Base-by-base conservation (phyloP, 2,797 vertebrate species). In the Rhabdomys pumilio region DNA sequence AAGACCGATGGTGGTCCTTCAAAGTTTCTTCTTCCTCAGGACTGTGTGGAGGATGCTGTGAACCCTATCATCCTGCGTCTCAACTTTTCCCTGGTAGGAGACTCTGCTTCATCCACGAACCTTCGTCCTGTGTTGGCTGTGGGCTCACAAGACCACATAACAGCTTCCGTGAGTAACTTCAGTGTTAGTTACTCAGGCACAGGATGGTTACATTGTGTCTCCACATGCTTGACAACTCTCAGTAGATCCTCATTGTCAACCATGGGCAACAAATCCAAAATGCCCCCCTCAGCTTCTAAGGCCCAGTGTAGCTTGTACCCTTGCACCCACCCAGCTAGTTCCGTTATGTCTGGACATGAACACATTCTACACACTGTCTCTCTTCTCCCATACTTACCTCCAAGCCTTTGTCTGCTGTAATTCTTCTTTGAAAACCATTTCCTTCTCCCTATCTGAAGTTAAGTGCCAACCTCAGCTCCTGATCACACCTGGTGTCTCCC, bases 31-130 rank as follows among this genome's bases (percentile, higher is more conserved):
- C 44, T 92, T 81, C 59, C 41, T 41, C 95, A 99, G 99, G 63
- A 97, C 34, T 99, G 99, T 77, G 98, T 98, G 47, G 99, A 99
- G 17, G 99, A 99, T 83, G 90, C 98, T n/a, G 94, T 99, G 44
- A 99, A 95, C 83, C 96, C 97, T 15, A 96, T 99, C 86, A 67
- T 29, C 57, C 98, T 99, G 93, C 97, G 98, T 82, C 95, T 99
- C 90, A 97, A 41, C 47, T 99, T 99, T 97, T 98, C 89, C 22
- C 98, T 99, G 97, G 89, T 97, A 0, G 98, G 98, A 59, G 57
- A 98, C 7, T 96, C 97, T 31, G 97, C 93, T 26, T 93, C 13
- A 22, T 6, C 26, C 0, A 8, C 4, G 11, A 96, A 94, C 8
- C 98, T 99, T 26, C 97, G 24, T 10, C 98, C 99, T 5, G 84